Percentiles rank a stretch among this genome's conserved stretches.
These are phyloP conservation scores for Ceratina australensis DNA, from an alignment of 1,140 invertebrate species.

Conservation along the genomic window DNA sequence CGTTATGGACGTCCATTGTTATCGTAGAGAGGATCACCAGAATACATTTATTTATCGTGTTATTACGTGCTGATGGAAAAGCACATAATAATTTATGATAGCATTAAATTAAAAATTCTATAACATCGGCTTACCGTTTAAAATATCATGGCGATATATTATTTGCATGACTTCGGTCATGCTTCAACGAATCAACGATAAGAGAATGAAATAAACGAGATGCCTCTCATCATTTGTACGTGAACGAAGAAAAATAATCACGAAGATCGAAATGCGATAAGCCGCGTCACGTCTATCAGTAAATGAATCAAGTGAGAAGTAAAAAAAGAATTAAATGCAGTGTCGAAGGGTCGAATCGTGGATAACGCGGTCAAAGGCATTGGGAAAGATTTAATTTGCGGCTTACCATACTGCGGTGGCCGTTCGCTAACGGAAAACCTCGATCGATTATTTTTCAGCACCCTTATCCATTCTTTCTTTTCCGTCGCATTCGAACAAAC, in stretches of 20 bases:
- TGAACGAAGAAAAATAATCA: no score
- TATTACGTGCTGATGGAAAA: not conserved
- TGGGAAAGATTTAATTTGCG: slow-evolving; percentile 51
- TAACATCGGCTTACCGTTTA: no score
- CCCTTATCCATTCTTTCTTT: not conserved
- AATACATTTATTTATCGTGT: not conserved
- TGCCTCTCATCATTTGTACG: no score
- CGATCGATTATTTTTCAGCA: slow-evolving; percentile 40
- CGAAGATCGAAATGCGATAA: slow-evolving; percentile 21
- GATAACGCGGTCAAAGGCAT: slow-evolving; percentile 39
- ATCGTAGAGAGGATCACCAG: not conserved
- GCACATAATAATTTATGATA: not conserved
- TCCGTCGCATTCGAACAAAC: not conserved
- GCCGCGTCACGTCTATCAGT: not conserved
- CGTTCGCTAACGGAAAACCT: slow-evolving; percentile 17
- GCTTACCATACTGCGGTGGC: slow-evolving; percentile 24
- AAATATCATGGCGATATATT: no score
- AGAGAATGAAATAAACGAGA: no score
- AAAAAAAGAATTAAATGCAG: slow-evolving; percentile 37
- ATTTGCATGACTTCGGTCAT: no score
- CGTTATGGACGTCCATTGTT: not conserved
- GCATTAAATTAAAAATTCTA: no score
- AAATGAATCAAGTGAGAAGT: slow-evolving; percentile 29
- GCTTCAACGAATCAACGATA: no score
- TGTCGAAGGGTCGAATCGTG: slow-evolving; percentile 5